A percentile compares a stretch with the other conserved stretches of the same genome.
Conservation (phyloP, 2,888 invertebrate genomes). For the Hydrotaea cyrtoneurina region DNA sequence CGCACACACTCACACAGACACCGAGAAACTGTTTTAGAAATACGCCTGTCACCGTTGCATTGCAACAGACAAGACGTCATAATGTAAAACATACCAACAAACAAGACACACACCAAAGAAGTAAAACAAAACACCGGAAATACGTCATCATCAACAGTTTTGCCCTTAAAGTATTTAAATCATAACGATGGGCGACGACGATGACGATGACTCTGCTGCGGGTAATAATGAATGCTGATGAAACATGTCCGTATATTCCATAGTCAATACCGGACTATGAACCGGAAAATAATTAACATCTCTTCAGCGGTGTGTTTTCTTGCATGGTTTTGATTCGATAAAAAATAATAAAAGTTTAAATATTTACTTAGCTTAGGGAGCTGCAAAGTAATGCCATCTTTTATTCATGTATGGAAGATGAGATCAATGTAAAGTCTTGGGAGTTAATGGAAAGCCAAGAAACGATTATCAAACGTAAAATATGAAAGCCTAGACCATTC, state of each 20-base stretch:
- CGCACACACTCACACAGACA: constrained; percentile 12
- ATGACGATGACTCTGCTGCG: neutral
- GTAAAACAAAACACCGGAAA: constrained; percentile 40
- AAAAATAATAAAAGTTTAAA: too few species aligned
- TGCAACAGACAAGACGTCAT: constrained; percentile 66
- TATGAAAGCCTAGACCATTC: too few species aligned
- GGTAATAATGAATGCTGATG: constrained; percentile 9
- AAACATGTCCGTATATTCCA: neutral
- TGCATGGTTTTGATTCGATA: too few species aligned
- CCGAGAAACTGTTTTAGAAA: constrained; percentile 54
- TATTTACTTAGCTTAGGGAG: too few species aligned
- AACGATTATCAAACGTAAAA: too few species aligned
- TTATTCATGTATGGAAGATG: too few species aligned
- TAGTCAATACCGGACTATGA: too few species aligned
- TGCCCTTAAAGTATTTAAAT: constrained; percentile 32
- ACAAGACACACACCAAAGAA: constrained; percentile 22
- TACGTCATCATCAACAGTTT: constrained; percentile 60
- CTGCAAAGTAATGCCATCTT: too few species aligned
- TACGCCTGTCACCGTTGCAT: constrained; percentile 61
- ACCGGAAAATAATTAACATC: too few species aligned
- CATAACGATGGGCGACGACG: constrained; percentile 5
- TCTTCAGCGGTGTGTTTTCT: too few species aligned
- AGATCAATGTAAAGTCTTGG: too few species aligned
- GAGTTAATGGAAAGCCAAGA: too few species aligned
- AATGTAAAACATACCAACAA: constrained; percentile 58